Base-by-base conservation (phyloP, 92 coral and sea anemone species). In the Palythoa caribaeorum region DNA sequence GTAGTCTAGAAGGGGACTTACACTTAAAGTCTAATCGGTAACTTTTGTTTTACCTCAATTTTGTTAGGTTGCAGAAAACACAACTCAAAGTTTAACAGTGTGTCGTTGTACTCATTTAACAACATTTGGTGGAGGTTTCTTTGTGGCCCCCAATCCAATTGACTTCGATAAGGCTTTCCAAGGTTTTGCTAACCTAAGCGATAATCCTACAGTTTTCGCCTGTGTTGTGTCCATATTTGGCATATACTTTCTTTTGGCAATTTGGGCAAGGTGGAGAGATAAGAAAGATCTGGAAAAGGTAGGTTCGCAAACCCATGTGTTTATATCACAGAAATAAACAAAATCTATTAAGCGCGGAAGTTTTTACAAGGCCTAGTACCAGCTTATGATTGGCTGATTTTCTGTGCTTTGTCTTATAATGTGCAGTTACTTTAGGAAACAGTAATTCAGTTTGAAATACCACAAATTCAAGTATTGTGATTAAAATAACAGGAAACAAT, bases 111-210 rank as follows among this genome's bases (percentile, higher is more conserved):
- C 90, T 40, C 99, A 96, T 85, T 84, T 95, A 72, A 96, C 99
- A 3, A 87, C 97, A 8, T 95, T 96, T 88, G 99, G 98, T 20
- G 93, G 99, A 13, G 96, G 98, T 16, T 92, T 96, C 86, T 92
- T 96, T 60, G 99, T 96, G 60, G 96, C 96, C 47, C 99, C 99
- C 3, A 96, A 96, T 78, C 98, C 98, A 38, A 96, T 96, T 53
- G 94, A 96, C 88, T 96, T 95, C 71, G 84, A 89, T 53, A 77
- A 77, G 8, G 98, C 90, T 59, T 81, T 96, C 13, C 66, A 77
- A 10, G 95, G 96, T 66, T 94, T 96, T 52, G 87, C 90, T 60
- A 89, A 96, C 86, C 89, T 96, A 9, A 77, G 91, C 5, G 78
- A 87, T 1, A 96, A 96, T 77, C 96, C 96, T 19, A 78, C 93